Evolutionary conservation across 1,140 invertebrate species (phyloP).

Genomic region (Euborellia annulipes): DNA sequence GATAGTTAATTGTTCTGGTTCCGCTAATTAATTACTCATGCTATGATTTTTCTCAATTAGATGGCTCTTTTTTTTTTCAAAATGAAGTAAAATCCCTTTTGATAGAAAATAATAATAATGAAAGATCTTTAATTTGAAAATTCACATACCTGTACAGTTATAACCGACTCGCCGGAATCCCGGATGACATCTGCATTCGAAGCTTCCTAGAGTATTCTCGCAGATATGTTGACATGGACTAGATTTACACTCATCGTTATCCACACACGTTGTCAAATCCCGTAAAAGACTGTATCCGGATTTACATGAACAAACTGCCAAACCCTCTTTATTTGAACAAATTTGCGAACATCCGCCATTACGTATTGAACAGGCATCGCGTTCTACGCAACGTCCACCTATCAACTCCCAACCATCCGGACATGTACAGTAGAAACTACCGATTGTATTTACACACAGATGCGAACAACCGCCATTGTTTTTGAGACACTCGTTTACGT

Average conservation of each 20-base stretch:
- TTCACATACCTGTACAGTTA: constrained; percentile 39
- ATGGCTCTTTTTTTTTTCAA: no score
- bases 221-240: constrained; percentile 42
- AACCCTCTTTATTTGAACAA: constrained; percentile 23
- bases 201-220: constrained; percentile 66
- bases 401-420: constrained; percentile 21
- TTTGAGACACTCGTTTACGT: constrained; percentile 32
- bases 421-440: constrained; percentile 34
- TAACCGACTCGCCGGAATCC: constrained; percentile 43
- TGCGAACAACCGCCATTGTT: constrained; percentile 36
- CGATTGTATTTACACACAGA: constrained; percentile 37
- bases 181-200: constrained; percentile 59
- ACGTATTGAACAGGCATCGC: constrained; percentile 24
- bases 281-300: constrained; percentile 26
- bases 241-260: constrained; percentile 33
- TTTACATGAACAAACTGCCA: constrained; percentile 16
- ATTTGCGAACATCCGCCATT: constrained; percentile 34
- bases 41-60: no score
- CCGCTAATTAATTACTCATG: no score
- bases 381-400: constrained; percentile 23
- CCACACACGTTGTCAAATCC: constrained; percentile 30
- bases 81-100: no score
- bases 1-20: no score
- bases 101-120: constrained; percentile 6
- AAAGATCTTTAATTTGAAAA: constrained; percentile 5